Conservation (phyloP, 2,113 vertebrate genomes). For the Atractosteus spatula region DNA sequence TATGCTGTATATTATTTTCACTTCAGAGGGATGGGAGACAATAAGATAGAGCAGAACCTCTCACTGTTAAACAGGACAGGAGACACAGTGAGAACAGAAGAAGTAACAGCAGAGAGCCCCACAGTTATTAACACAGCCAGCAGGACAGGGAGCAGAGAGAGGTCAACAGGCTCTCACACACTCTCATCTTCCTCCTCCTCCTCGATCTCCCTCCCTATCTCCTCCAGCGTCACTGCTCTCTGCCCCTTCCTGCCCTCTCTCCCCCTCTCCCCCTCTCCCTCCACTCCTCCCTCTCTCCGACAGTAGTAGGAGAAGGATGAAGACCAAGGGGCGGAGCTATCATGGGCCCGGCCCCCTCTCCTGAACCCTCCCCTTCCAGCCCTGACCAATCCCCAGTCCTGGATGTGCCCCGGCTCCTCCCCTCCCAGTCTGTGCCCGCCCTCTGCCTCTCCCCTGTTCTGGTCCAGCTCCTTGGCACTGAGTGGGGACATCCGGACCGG, state of each 20-base stretch:
- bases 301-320: conserved; percentile 46
- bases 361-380: conserved; percentile 68
- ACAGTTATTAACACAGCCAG: no score
- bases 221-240: conserved; percentile 61
- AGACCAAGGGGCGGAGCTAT: conserved; percentile 42
- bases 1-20: no score
- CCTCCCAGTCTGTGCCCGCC: conserved; percentile 40
- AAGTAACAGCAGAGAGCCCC: no score
- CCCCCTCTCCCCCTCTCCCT: conserved; percentile 30
- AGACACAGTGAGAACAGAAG: no score
- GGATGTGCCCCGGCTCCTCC: conserved; percentile 41
- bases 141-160: no score
- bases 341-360: conserved; percentile 51
- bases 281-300: conserved; percentile 6
- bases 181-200: conserved; percentile 41
- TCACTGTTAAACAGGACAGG: no score
- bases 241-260: conserved; percentile 44
- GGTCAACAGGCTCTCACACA: no score
- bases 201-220: conserved; percentile 53
- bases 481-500: conserved; percentile 63
- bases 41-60: no score
- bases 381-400: conserved; percentile 67
- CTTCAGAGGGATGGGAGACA: no score
- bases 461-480: conserved; percentile 71
- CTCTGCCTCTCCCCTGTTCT: conserved; percentile 40